A percentile compares a stretch with the other conserved stretches of the same genome.
phyloP scores from a whole-genome alignment of 1,140 invertebrate genomes.

The Cherax quadricarinatus region DNA sequence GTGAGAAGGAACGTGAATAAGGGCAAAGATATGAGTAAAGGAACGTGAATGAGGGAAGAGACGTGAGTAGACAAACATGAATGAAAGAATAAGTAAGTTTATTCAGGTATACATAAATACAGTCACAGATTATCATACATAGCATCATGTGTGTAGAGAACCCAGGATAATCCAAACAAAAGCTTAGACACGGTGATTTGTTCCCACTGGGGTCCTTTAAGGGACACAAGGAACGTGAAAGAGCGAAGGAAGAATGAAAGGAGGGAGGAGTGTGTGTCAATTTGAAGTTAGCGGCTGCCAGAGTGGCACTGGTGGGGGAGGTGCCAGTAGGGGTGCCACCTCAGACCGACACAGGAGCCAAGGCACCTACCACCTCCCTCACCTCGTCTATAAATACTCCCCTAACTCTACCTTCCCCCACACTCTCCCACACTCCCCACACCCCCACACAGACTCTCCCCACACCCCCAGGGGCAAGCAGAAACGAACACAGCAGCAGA shows the following conservation, averaged over 20 bases:
- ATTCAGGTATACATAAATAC: too few species aligned
- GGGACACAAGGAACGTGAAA: background rate
- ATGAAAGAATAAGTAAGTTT: too few species aligned
- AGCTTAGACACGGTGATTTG: too few species aligned
- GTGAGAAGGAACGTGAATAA: too few species aligned
- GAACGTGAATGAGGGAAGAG: too few species aligned
- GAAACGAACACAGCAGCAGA: too few species aligned
- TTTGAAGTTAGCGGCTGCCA: background rate
- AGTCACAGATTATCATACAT: too few species aligned
- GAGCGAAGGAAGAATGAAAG: background rate
- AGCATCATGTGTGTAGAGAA: too few species aligned
- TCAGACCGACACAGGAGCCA: background rate
- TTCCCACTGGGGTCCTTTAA: too few species aligned
- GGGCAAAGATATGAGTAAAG: too few species aligned
- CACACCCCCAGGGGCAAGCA: background rate
- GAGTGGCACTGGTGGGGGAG: background rate
- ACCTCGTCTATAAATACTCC: slow-evolving; percentile 10
- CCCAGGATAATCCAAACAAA: too few species aligned
- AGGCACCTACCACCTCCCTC: slow-evolving; percentile 1
- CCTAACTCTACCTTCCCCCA: background rate
- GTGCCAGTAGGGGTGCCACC: background rate
- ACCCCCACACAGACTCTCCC: background rate
- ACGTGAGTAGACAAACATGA: too few species aligned
- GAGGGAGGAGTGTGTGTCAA: background rate
- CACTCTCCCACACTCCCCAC: background rate